Evolutionary conservation across 2,797 vertebrate genomes (phyloP), one percentile per base, ranked within the genome.

Genomic region (Enteromius afrohamiltoni): DNA sequence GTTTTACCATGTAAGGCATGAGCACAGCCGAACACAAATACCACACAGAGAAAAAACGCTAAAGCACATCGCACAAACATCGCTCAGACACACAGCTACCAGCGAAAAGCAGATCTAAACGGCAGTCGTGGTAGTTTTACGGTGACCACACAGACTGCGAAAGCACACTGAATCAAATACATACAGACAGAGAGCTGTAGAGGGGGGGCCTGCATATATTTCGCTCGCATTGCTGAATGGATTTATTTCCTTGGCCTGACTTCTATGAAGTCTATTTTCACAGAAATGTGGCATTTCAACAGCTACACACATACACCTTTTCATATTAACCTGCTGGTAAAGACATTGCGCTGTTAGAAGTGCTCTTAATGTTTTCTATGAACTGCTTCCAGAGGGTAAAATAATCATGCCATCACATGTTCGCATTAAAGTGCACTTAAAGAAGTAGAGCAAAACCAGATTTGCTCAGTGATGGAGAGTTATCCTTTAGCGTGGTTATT

Each of bases 241-340:
- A 88, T 83, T 84, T 84, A 84, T 86, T 77, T 45, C 65, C 75
- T 77, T 81, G 79, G 74, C 60, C 42, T 73, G 60, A 58, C 74
- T 37, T 37, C 45, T 76, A 71, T 87, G 86, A 85, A n/a, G n/a
- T n/a, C n/a, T n/a, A n/a, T n/a, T n/a, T 78, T 82, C 82, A 84
- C 67, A 85, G 83, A 81, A 86, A 85, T 87, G 77, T 85, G 81
- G 74, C 68, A 73, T 88, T 88, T 88, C 85, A 85, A 86, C 83
- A 80, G 78, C 67, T 84, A 49, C 77, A 64, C 84, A 82, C 84
- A 71, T 73, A 74, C 77, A 84, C 85, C 82, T 83, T 83, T 83
- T 79, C 71, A 83, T 86, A 85, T 83, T 81, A 82, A 71, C 69
- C 65, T 49, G 78, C 77, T 85, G 82, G 47, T 79, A 79, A 77